Conservation (phyloP, 92 coral and sea anemone species). For the Zoanthus solanderi region DNA sequence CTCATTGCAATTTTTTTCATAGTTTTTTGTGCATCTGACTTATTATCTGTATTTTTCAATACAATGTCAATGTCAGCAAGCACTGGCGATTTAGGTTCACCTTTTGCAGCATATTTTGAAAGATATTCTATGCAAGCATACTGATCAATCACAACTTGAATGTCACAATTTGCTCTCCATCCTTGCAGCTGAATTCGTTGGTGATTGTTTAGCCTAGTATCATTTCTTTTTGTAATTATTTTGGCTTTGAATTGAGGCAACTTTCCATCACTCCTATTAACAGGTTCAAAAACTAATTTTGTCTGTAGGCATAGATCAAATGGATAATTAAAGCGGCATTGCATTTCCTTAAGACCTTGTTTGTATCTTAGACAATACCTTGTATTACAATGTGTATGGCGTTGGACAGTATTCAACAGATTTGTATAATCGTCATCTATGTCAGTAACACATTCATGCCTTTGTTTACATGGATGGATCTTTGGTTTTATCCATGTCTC, state of each 20-base stretch:
- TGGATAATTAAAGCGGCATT: conserved; percentile 73
- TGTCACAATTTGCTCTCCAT: too few relatives aligned
- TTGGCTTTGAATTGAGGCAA: conserved; percentile 36
- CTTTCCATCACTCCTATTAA: conserved; percentile 45
- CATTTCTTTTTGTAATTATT: too few relatives aligned
- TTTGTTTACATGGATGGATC: conserved; percentile 63
- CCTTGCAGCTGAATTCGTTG: too few relatives aligned
- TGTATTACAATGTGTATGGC: conserved; percentile 65
- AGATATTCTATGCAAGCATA: not conserved
- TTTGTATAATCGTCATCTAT: conserved; percentile 49
- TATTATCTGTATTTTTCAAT: conserved; percentile 17
- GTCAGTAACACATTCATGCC: conserved; percentile 53
- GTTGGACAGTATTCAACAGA: not conserved
- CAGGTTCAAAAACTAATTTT: conserved; percentile 59
- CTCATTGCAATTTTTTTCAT: conserved; percentile 16
- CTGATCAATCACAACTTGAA: too few relatives aligned
- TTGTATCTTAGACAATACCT: conserved; percentile 65
- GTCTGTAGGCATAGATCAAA: conserved; percentile 63
- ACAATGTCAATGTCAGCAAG: conserved; percentile 28
- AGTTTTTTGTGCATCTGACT: conserved; percentile 42
- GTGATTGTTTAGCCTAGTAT: too few relatives aligned
- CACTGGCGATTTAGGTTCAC: not conserved
- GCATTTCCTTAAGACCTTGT: conserved; percentile 37
- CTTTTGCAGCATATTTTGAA: not conserved
- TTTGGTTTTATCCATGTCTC: conserved; percentile 66